Percentiles rank a stretch among this genome's conserved stretches.
These are phyloP conservation scores for Papilio aristodemus DNA, from an alignment of 1,140 invertebrate genomes.

Conservation along the genomic window DNA sequence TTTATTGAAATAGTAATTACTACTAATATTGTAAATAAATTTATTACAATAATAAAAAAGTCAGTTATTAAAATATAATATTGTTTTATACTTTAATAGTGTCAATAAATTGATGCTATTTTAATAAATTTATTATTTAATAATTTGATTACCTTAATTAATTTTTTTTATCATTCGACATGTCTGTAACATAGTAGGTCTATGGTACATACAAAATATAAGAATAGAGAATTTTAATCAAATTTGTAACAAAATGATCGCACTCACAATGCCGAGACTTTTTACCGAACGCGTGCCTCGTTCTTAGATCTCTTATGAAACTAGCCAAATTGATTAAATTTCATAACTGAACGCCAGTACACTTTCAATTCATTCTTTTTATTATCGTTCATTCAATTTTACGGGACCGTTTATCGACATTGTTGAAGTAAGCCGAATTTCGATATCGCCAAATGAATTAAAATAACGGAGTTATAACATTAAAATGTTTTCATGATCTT, in stretches of 20 bases:
- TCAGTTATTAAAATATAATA: no score
- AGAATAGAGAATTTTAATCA: slow-evolving; percentile 74
- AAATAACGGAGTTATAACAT: slow-evolving; percentile 17
- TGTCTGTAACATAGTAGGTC: slow-evolving; percentile 42
- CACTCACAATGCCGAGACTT: slow-evolving; percentile 53
- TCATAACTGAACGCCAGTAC: slow-evolving; percentile 63
- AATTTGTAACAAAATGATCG: slow-evolving; percentile 74
- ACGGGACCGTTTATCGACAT: slow-evolving; percentile 2
- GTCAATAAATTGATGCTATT: no score
- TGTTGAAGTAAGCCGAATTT: slow-evolving; percentile 9
- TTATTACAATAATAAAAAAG: no score
- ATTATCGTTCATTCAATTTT: slow-evolving; percentile 36
- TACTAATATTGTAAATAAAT: no score
- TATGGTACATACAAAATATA: slow-evolving; percentile 51
- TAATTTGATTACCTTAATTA: no score
- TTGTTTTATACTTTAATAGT: no score
- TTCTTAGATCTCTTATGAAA: slow-evolving; percentile 60
- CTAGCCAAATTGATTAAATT: slow-evolving; percentile 74
- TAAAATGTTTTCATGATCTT: neutral
- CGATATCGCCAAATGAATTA: slow-evolving; percentile 10
- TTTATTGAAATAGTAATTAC: no score
- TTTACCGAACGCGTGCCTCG: slow-evolving; percentile 66
- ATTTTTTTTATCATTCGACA: slow-evolving; percentile 19
- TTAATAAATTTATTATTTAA: no score
- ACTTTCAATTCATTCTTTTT: slow-evolving; percentile 51